Evolutionary conservation across 2,888 invertebrate genomes (phyloP).

Genomic region (Tenthredo notha): DNA sequence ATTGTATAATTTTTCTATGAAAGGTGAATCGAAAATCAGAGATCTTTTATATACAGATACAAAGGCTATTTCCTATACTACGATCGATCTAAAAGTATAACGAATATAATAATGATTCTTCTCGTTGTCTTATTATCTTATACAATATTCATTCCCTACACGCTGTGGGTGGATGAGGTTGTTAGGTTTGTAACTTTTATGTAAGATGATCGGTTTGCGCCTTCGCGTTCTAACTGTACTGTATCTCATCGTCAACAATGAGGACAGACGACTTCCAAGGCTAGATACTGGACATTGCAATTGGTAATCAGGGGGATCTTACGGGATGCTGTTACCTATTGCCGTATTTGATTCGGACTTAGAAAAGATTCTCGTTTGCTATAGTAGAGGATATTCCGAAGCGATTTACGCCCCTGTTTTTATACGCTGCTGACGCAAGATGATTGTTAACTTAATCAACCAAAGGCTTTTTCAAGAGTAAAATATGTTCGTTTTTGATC

Average conservation of each 20-base stretch:
- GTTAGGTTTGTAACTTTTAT: neutral
- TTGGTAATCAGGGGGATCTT: neutral
- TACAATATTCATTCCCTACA: neutral
- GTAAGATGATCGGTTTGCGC: neutral
- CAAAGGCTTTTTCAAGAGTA: too few species aligned
- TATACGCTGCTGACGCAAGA: too few species aligned
- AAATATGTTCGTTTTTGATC: too few species aligned
- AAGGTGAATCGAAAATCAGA: neutral
- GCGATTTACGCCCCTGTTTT: neutral
- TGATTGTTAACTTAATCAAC: too few species aligned
- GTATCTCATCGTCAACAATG: neutral
- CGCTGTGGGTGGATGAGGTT: neutral
- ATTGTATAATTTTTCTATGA: neutral
- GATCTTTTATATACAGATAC: neutral
- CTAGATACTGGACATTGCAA: neutral
- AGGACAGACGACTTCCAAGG: neutral
- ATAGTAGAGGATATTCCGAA: neutral
- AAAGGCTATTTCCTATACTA: neutral
- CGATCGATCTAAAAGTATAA: neutral
- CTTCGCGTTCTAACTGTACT: conserved; percentile 4
- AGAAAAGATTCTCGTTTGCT: neutral
- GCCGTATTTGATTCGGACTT: neutral
- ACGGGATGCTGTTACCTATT: neutral
- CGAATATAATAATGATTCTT: neutral
- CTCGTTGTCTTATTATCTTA: neutral